Conservation (phyloP, 2,113 vertebrate species). For the Oreochromis spilurus region DNA sequence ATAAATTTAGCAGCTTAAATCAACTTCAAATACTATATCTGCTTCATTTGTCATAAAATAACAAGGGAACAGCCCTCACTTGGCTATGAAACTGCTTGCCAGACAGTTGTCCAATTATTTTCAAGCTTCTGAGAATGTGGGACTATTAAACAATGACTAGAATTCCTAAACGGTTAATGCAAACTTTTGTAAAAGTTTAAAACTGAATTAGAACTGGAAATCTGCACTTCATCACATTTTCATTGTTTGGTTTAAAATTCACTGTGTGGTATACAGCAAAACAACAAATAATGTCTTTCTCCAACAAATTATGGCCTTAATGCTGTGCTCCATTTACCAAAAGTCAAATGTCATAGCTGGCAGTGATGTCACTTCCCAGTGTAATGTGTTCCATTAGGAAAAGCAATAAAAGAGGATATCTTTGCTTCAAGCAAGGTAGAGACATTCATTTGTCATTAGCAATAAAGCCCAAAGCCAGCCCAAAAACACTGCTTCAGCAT, state of each 20-base stretch:
- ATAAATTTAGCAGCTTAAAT: background rate
- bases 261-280: background rate
- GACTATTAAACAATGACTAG: background rate
- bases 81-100: background rate
- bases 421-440: background rate
- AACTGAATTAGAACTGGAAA: background rate
- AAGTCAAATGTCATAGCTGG: background rate
- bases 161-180: background rate
- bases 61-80: background rate
- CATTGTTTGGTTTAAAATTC: background rate
- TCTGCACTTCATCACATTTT: background rate
- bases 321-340: background rate
- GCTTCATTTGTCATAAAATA: background rate
- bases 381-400: background rate
- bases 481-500: background rate
- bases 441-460: background rate
- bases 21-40: background rate
- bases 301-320: background rate
- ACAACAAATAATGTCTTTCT: background rate
- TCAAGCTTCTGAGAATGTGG: background rate
- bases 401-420: background rate
- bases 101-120: background rate
- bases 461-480: background rate
- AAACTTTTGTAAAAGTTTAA: background rate
- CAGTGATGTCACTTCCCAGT: background rate